phyloP scores from a whole-genome alignment of 2,797 vertebrate species.

The Selene dorsalis region DNA sequence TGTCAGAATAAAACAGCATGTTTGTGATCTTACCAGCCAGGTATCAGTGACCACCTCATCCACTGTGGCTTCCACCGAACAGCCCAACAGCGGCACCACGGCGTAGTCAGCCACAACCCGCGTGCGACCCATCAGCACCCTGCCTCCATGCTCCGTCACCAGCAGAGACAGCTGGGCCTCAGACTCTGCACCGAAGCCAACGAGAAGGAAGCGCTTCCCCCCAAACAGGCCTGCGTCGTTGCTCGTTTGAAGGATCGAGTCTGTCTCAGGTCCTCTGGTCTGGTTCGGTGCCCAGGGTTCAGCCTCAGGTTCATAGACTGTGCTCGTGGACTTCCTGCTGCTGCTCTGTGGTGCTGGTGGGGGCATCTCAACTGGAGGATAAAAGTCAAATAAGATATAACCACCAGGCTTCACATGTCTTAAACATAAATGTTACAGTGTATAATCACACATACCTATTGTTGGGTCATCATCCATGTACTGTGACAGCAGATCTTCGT shows the following conservation, averaged over 20 bases:
- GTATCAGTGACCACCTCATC: conserved; percentile 96
- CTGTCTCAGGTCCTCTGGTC: conserved; percentile 56
- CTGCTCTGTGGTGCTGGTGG: conserved; percentile 51
- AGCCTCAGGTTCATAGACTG: conserved; percentile 57
- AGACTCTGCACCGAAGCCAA: conserved; percentile 89
- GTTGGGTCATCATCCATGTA: conserved; percentile 88
- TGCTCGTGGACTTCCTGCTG: conserved; percentile 57
- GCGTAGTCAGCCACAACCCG: conserved; percentile 92
- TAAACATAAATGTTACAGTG: neutral
- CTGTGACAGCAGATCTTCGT: conserved; percentile 93
- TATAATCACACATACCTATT: conserved; percentile 76
- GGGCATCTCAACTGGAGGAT: conserved; percentile 81
- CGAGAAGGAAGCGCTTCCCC: conserved; percentile 88
- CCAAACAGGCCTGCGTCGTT: conserved; percentile 88
- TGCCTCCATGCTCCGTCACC: conserved; percentile 90
- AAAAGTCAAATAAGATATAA: neutral
- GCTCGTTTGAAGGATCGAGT: conserved; percentile 78
- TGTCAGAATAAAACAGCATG: conserved; percentile 1
- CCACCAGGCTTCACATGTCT: neutral
- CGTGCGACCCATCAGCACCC: conserved; percentile 81
- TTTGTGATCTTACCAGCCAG: conserved; percentile 91
- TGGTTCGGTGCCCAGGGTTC: conserved; percentile 62
- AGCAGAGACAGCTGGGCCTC: conserved; percentile 86
- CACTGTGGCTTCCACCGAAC: conserved; percentile 90
- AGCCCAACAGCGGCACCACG: conserved; percentile 93